phyloP scores from a whole-genome alignment of 2,113 vertebrate genomes.

The Mesembrinibis cayennensis region DNA sequence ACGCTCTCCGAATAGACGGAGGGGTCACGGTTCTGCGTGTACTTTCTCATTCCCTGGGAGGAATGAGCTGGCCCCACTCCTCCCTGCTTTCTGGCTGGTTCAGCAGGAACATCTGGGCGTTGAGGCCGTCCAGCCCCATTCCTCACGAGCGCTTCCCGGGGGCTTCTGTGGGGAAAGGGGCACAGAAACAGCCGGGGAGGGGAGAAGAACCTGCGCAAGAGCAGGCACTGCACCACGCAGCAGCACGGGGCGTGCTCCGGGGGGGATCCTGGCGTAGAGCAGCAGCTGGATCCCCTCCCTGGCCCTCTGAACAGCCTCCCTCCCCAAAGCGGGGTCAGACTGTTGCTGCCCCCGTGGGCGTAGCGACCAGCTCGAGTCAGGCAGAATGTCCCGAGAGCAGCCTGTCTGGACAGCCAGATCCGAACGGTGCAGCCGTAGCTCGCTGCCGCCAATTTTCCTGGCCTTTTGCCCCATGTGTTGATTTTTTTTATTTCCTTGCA shows the following conservation, averaged over 20 bases:
- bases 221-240: fast-evolving
- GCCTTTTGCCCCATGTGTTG: background rate
- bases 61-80: background rate
- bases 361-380: background rate
- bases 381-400: background rate
- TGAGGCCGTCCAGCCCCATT: background rate
- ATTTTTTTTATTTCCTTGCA: background rate
- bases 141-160: background rate
- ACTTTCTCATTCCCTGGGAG: background rate
- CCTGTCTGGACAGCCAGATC: background rate
- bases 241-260: fast-evolving
- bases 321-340: no score
- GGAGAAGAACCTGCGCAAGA: background rate
- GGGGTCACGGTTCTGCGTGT: background rate
- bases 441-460: background rate
- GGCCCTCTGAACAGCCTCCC: background rate
- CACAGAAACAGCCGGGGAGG: no score
- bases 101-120: background rate
- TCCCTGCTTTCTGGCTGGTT: background rate
- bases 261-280: background rate
- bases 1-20: fast-evolving
- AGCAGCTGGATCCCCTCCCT: background rate
- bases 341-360: background rate
- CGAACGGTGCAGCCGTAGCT: fast-evolving
- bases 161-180: background rate